Evolutionary conservation across 2,888 invertebrate genomes (phyloP).

Genomic region (Phlogophora meticulosa): DNA sequence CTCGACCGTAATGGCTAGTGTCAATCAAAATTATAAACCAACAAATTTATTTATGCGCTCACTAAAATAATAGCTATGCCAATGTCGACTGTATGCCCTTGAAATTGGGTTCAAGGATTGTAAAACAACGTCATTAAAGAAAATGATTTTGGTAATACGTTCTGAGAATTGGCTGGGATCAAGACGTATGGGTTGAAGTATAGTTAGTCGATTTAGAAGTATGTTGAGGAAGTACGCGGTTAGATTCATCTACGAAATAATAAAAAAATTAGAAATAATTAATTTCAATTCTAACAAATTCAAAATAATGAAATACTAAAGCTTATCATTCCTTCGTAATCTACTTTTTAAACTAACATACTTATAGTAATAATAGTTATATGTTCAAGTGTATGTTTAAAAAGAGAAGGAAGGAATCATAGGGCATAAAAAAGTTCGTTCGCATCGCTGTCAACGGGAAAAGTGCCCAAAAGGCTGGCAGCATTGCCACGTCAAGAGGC

Average conservation of each 20-base stretch:
- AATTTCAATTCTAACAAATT: not conserved
- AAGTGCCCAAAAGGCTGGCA: no score
- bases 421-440: no score
- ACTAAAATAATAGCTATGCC: slow-evolving; percentile 70
- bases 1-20: slow-evolving; percentile 89
- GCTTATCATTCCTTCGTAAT: no score
- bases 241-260: not conserved
- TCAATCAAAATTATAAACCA: slow-evolving; percentile 90
- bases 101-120: slow-evolving; percentile 60
- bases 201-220: slow-evolving; percentile 74
- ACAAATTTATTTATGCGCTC: slow-evolving; percentile 81
- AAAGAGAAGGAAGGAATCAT: no score
- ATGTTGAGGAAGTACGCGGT: slow-evolving; percentile 52
- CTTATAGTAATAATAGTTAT: no score
- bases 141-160: slow-evolving; percentile 74
- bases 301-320: no score
- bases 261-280: not conserved
- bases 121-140: slow-evolving; percentile 51
- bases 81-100: slow-evolving; percentile 74
- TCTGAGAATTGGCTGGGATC: slow-evolving; percentile 83
- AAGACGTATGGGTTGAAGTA: slow-evolving; percentile 78
- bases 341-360: no score
- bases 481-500: no score
- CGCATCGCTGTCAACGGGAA: no score
- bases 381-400: no score